Evolutionary conservation across 2,888 invertebrate genomes (phyloP).

Genomic region (Drosophila sordidula): DNA sequence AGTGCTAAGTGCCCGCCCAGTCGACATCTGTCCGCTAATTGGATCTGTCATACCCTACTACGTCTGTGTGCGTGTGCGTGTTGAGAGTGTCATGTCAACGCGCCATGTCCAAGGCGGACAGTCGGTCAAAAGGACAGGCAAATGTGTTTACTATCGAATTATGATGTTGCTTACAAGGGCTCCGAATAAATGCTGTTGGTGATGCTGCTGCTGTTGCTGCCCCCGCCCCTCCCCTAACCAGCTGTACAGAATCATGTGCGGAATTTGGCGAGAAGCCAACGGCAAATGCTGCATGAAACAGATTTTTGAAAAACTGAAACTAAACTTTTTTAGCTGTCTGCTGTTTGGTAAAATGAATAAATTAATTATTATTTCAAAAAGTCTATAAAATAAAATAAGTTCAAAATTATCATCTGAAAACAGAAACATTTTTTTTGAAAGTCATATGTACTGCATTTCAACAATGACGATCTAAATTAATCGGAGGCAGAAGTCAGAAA

Average conservation of each 20-base stretch:
- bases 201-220: background rate
- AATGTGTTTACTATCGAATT: slow-evolving; percentile 70
- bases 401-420: slow-evolving; percentile 26
- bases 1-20: slow-evolving; percentile 62
- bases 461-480: slow-evolving; percentile 17
- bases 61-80: slow-evolving; percentile 11
- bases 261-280: slow-evolving; percentile 50
- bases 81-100: slow-evolving; percentile 30
- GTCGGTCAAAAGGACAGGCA: slow-evolving; percentile 33
- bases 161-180: slow-evolving; percentile 57
- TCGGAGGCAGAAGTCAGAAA: background rate
- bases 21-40: slow-evolving; percentile 56
- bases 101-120: slow-evolving; percentile 23
- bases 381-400: slow-evolving; percentile 19
- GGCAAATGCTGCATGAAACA: slow-evolving; percentile 20
- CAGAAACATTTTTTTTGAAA: slow-evolving; percentile 4
- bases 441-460: slow-evolving; percentile 22
- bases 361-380: slow-evolving; percentile 38
- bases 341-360: slow-evolving; percentile 23
- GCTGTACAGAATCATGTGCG: slow-evolving; percentile 24
- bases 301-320: slow-evolving; percentile 1
- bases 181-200: slow-evolving; percentile 13
- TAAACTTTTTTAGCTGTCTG: slow-evolving; percentile 21
- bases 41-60: slow-evolving; percentile 63
- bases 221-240: background rate